phyloP scores from a whole-genome alignment of 1,140 invertebrate species.

The Zeugodacus cucurbitae region DNA sequence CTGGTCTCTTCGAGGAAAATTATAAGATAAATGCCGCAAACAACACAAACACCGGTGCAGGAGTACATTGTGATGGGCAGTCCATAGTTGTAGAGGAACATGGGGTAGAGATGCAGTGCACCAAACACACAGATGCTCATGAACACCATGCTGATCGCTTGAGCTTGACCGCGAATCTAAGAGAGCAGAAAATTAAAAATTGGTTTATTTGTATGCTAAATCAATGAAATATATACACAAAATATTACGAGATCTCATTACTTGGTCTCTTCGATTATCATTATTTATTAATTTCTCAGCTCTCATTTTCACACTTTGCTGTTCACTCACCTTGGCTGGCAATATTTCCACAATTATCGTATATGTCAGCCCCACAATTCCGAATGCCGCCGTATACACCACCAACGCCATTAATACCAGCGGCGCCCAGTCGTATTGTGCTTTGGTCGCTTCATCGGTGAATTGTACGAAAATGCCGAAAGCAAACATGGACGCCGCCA shows the following conservation, averaged over 20 bases:
- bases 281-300: too few species aligned
- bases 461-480: slow-evolving; percentile 43
- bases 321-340: slow-evolving; percentile 53
- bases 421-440: slow-evolving; percentile 47
- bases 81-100: slow-evolving; percentile 54
- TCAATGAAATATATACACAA: too few species aligned
- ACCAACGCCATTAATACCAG: slow-evolving; percentile 54
- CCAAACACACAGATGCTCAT: slow-evolving; percentile 55
- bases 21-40: slow-evolving; percentile 51
- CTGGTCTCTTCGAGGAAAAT: slow-evolving; percentile 59
- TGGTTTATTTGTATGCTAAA: too few species aligned
- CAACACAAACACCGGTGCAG: slow-evolving; percentile 48
- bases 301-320: too few species aligned
- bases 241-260: too few species aligned
- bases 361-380: slow-evolving; percentile 57
- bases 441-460: not conserved
- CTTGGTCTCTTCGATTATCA: too few species aligned
- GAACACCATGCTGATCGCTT: slow-evolving; percentile 50
- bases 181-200: not conserved
- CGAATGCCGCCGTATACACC: slow-evolving; percentile 57
- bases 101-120: slow-evolving; percentile 54
- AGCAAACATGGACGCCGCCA: slow-evolving; percentile 36
- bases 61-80: slow-evolving; percentile 59
- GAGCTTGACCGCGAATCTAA: slow-evolving; percentile 58
- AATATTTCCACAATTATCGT: slow-evolving; percentile 57